Evolutionary conservation across 2,888 invertebrate genomes (phyloP).

Genomic region (Troides aeacus): DNA sequence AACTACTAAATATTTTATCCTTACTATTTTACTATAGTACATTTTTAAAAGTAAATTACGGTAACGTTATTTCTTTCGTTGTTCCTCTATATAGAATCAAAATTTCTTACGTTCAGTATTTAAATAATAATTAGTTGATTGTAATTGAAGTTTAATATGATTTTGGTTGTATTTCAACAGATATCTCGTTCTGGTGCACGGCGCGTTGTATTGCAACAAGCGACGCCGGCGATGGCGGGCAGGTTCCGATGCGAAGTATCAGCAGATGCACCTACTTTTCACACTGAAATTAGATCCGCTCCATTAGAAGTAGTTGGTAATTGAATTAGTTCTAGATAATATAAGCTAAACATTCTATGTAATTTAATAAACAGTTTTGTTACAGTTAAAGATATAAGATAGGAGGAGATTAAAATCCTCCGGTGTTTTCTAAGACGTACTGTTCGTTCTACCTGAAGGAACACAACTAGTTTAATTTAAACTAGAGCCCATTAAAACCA

Average conservation of each 20-base stretch:
- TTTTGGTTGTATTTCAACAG: slow-evolving; percentile 38
- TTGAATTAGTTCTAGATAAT: slow-evolving; percentile 40
- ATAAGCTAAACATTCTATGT: not conserved
- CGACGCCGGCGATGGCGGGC: slow-evolving; percentile 85
- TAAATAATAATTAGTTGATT: no score
- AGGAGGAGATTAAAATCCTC: not conserved
- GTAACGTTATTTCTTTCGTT: no score
- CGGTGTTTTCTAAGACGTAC: not conserved
- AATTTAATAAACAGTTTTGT: not conserved
- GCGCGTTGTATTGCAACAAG: slow-evolving; percentile 84
- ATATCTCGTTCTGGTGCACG: slow-evolving; percentile 81
- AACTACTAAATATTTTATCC: no score
- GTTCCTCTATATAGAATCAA: no score
- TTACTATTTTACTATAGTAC: no score
- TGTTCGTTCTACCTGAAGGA: not conserved
- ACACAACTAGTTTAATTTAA: not conserved
- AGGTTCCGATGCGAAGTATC: slow-evolving; percentile 88
- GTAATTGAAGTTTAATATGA: not conserved
- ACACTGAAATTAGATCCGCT: slow-evolving; percentile 83
- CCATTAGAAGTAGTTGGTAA: slow-evolving; percentile 87
- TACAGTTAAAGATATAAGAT: no score
- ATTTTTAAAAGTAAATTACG: no score
- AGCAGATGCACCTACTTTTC: slow-evolving; percentile 86
- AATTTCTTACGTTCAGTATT: no score
- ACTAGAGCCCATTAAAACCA: not conserved